Evolutionary conservation across 2,113 vertebrate genomes (phyloP).

Genomic region (Oriolus oriolus): DNA sequence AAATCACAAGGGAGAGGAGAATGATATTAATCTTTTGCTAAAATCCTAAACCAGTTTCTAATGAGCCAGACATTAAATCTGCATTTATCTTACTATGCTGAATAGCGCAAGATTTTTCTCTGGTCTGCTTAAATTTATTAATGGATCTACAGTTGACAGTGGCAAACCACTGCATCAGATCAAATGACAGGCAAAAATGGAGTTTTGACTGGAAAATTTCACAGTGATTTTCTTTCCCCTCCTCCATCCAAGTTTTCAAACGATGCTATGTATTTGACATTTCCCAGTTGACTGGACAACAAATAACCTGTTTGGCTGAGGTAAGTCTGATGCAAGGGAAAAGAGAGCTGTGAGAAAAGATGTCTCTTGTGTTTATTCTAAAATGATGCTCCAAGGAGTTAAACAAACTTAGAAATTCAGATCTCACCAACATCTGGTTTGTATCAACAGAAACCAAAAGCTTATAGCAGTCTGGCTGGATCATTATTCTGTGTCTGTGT

Average conservation of each 20-base stretch:
- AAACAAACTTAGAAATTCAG: slow-evolving; percentile 24
- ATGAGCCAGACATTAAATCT: neutral
- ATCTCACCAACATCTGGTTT: slow-evolving; percentile 29
- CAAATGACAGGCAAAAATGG: slow-evolving; percentile 28
- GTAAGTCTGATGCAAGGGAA: slow-evolving; percentile 2
- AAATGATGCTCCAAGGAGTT: slow-evolving; percentile 41
- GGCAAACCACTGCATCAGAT: slow-evolving; percentile 25
- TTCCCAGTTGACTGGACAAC: neutral
- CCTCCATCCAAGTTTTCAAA: slow-evolving; percentile 3
- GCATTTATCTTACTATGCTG: neutral
- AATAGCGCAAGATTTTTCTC: neutral
- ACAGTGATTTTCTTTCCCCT: neutral
- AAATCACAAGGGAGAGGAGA: neutral
- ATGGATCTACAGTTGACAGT: neutral
- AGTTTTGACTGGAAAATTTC: slow-evolving; percentile 25
- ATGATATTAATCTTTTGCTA: neutral
- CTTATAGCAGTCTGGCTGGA: neutral
- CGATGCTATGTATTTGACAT: neutral
- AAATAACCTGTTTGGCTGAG: slow-evolving; percentile 11
- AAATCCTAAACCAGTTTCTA: neutral
- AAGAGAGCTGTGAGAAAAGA: slow-evolving; percentile 15
- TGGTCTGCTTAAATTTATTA: neutral
- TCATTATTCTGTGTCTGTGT: neutral
- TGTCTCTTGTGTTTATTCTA: slow-evolving; percentile 22
- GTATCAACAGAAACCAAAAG: slow-evolving; percentile 14